phyloP scores from a whole-genome alignment of 2,888 invertebrate genomes.

The Physocephala rufipes region DNA sequence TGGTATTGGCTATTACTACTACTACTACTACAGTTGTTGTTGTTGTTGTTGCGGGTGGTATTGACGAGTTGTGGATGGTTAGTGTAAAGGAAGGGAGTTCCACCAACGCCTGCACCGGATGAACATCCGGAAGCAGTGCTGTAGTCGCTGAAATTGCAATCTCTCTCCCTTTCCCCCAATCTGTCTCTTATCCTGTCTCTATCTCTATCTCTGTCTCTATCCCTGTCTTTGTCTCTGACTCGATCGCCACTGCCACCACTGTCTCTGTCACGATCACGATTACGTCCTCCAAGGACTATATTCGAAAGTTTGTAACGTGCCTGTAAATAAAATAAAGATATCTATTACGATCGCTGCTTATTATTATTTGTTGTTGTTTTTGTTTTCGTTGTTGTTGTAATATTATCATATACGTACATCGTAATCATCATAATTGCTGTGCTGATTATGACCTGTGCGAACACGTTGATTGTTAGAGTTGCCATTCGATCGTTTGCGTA shows the following conservation, averaged over 20 bases:
- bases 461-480: constrained; percentile 56
- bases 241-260: constrained; percentile 42
- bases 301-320: constrained; percentile 51
- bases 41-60: background rate
- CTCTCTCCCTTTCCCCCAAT: constrained; percentile 40
- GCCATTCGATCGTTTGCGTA: constrained; percentile 68
- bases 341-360: background rate
- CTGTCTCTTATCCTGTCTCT: constrained; percentile 38
- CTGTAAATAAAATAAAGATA: constrained; percentile 41
- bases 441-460: constrained; percentile 49
- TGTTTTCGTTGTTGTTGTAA: background rate
- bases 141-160: constrained; percentile 53
- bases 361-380: background rate
- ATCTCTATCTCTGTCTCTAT: constrained; percentile 48
- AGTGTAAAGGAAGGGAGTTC: constrained; percentile 18
- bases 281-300: constrained; percentile 37
- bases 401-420: constrained; percentile 22
- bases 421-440: constrained; percentile 39
- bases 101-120: too few species aligned
- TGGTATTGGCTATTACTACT: constrained; percentile 51
- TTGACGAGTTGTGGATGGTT: too few species aligned
- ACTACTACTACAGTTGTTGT: constrained; percentile 32
- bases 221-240: constrained; percentile 45
- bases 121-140: constrained; percentile 45
- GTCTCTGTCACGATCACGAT: constrained; percentile 44